Evolutionary conservation across 2,888 invertebrate genomes (phyloP), one percentile per base, ranked within the genome.

Genomic region (Cephus spinipes): DNA sequence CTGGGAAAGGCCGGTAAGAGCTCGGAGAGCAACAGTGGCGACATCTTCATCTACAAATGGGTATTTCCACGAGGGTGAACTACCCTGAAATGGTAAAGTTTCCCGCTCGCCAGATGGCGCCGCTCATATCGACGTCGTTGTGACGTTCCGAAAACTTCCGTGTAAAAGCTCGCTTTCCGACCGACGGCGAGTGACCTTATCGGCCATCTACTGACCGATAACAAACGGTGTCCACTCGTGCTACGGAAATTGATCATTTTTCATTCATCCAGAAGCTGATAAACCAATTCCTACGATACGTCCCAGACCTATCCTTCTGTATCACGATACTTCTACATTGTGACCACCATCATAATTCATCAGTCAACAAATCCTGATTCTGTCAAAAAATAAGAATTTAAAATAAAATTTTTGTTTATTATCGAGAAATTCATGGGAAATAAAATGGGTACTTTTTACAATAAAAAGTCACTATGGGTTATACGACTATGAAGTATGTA

Each of bases 61-160:
- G 82, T 80, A 82, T 81, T 84, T 83, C 82, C 79, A 74, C 77
- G 76, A 55, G 23, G 4, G 31, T 71, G 31, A 6, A 40, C 80
- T 31, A 78, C 79, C 75, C 77, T 79, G 33, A 1, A 71, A 81
- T 82, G 84, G 85, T 83, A 81, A 81, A 82, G 71, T 79, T 79
- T 77, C 69, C 77, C 80, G 75, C 69, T 79, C 83, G 74, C 75
- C 78, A 83, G 86, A 83, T 81, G 84, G 85, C 84, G 83, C 80
- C 82, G 82, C 79, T 81, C 79, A 79, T 79, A 78, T 73, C 33
- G 74, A 74, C 77, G 74, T 32, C 31, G 71, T 12, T 12, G 77
- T 12, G 71, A 71, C 40, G 74, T 75, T 34, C 12, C n/a, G 75
- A 75, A 71, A 32, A 69, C 75, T 68, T 69, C 30, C 68, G 31